Evolutionary conservation across 2,797 vertebrate species (phyloP).

Genomic region (Platyrinchus mystaceus): DNA sequence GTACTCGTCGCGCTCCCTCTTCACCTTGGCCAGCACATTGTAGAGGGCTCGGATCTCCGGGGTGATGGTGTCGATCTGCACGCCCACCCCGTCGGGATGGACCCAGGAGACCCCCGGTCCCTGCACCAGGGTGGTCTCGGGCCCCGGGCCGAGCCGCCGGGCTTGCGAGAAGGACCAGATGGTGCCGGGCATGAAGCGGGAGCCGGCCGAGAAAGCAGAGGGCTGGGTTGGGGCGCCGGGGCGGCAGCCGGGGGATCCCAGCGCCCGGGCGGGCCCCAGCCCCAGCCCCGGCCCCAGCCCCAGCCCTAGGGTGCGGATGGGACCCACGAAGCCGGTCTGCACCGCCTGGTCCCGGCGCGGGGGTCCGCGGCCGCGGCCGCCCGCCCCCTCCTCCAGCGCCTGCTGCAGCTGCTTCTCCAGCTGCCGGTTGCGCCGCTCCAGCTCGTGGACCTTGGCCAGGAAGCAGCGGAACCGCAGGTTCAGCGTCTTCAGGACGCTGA

Average conservation of each 20-base stretch:
- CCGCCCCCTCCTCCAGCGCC: slow-evolving; percentile 73
- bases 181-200: slow-evolving; percentile 89
- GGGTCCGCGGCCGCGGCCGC: slow-evolving; percentile 46
- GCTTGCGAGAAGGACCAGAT: slow-evolving; percentile 95
- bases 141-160: slow-evolving; percentile 82
- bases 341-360: slow-evolving; percentile 82
- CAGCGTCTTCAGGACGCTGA: slow-evolving; percentile 93
- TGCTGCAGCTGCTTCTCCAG: slow-evolving; percentile 95
- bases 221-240: slow-evolving; percentile 33
- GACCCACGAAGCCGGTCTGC: slow-evolving; percentile 88
- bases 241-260: slow-evolving; percentile 14
- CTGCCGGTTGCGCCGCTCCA: slow-evolving; percentile 94
- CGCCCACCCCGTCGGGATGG: slow-evolving; percentile 93
- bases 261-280: slow-evolving; percentile 39
- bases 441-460: slow-evolving; percentile 93
- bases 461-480: slow-evolving; percentile 96
- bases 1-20: slow-evolving; percentile 94
- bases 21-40: slow-evolving; percentile 97
- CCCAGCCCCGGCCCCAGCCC: slow-evolving; percentile 72
- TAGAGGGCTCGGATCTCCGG: slow-evolving; percentile 96
- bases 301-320: slow-evolving; percentile 75
- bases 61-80: slow-evolving; percentile 96
- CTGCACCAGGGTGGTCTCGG: slow-evolving; percentile 83
- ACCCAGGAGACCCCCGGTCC: slow-evolving; percentile 92
- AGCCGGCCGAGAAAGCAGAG: slow-evolving; percentile 49